A percentile compares a stretch with the other conserved stretches of the same genome.
Evolutionary conservation across 2,888 invertebrate species (phyloP).

Genomic region (Rhamnusium bicolor): DNA sequence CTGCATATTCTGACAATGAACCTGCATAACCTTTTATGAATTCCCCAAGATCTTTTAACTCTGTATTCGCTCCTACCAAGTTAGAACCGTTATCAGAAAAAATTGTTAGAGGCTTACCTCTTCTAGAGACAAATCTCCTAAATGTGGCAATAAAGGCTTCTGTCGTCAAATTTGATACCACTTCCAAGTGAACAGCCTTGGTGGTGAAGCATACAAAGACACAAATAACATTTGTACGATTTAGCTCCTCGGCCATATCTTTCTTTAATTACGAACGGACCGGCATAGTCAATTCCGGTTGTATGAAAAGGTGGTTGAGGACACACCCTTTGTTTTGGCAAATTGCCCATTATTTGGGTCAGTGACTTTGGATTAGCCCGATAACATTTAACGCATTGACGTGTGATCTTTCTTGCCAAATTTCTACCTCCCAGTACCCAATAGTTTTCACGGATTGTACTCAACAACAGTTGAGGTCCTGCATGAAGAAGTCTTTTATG

Average conservation of each 20-base stretch:
- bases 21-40: too few species aligned
- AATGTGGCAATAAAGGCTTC: slow-evolving; percentile 8
- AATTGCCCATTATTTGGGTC: slow-evolving; percentile 26
- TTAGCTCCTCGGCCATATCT: background rate
- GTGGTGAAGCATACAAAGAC: slow-evolving; percentile 16
- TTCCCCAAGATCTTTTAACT: too few species aligned
- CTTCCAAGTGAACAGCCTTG: too few species aligned
- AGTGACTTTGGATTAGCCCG: slow-evolving; percentile 15
- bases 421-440: slow-evolving; percentile 29
- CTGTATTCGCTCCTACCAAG: background rate
- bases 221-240: slow-evolving; percentile 7
- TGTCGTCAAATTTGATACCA: background rate
- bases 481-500: too few species aligned
- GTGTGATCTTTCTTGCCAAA: slow-evolving; percentile 17
- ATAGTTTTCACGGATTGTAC: background rate
- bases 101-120: background rate
- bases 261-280: slow-evolving; percentile 14
- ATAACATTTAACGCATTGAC: slow-evolving; percentile 36
- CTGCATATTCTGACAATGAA: too few species aligned
- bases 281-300: slow-evolving; percentile 29
- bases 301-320: slow-evolving; percentile 26
- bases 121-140: slow-evolving; percentile 2
- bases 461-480: too few species aligned
- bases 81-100: background rate
- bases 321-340: slow-evolving; percentile 29